These are phyloP conservation scores for Pseudorasbora parva DNA, from an alignment of 2,113 vertebrate genomes.

Conservation along the genomic window DNA sequence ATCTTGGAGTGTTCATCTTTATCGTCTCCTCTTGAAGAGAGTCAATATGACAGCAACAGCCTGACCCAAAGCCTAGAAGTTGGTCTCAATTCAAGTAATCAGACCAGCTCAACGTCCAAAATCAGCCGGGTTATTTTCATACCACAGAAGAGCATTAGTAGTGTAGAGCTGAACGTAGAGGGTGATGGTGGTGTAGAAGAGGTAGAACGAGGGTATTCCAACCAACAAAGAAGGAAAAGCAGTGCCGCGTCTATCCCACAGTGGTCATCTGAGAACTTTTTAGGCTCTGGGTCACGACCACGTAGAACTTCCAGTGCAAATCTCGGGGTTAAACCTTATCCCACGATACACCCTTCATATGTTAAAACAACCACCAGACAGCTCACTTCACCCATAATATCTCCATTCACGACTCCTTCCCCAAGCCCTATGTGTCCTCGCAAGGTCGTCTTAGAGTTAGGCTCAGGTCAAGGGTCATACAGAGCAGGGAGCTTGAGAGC, in stretches of 20 bases:
- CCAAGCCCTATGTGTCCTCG: slow-evolving; percentile 82
- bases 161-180: slow-evolving; percentile 66
- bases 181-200: slow-evolving; percentile 50
- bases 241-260: slow-evolving; percentile 64
- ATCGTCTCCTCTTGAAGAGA: slow-evolving; percentile 12
- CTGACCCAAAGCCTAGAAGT: slow-evolving; percentile 32
- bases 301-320: slow-evolving; percentile 62
- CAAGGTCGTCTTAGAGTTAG: slow-evolving; percentile 64
- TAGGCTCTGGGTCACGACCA: slow-evolving; percentile 59
- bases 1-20: slow-evolving; percentile 54
- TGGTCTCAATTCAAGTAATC: neutral
- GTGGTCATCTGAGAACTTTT: slow-evolving; percentile 63
- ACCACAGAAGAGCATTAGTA: slow-evolving; percentile 69
- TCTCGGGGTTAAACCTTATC: slow-evolving; percentile 80
- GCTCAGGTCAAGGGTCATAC: slow-evolving; percentile 37
- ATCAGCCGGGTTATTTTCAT: slow-evolving; percentile 48
- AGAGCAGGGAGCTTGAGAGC: slow-evolving; percentile 60
- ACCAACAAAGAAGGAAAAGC: slow-evolving; percentile 66
- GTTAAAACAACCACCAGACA: slow-evolving; percentile 96
- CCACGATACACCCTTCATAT: slow-evolving; percentile 86
- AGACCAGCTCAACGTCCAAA: slow-evolving; percentile 4
- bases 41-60: slow-evolving; percentile 42
- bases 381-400: slow-evolving; percentile 85
- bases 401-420: slow-evolving; percentile 79
- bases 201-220: slow-evolving; percentile 54